Conservation (phyloP, 2,888 invertebrate genomes). For the Platycheirus rosarum region DNA sequence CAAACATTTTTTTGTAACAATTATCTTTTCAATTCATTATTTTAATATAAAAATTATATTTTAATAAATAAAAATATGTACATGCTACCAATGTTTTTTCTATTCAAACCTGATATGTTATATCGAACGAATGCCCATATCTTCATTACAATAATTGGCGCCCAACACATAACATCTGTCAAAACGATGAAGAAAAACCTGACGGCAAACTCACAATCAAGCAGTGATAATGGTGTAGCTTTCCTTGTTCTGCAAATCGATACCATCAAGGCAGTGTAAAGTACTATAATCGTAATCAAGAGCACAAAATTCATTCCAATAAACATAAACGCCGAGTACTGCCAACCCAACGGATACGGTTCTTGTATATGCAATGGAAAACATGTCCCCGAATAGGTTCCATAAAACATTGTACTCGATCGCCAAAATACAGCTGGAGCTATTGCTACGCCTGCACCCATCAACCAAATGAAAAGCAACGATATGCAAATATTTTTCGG, state of each 20-base stretch:
- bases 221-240: constrained; percentile 84
- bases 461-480: constrained; percentile 85
- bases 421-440: constrained; percentile 86
- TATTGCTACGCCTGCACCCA: constrained; percentile 85
- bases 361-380: constrained; percentile 88
- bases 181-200: constrained; percentile 88
- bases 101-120: constrained; percentile 84
- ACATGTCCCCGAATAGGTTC: constrained; percentile 86
- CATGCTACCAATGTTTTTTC: no score
- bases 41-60: no score
- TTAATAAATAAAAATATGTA: no score
- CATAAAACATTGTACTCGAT: constrained; percentile 86
- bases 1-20: no score
- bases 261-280: constrained; percentile 86
- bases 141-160: constrained; percentile 87
- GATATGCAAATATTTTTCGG: constrained; percentile 84
- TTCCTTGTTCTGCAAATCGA: constrained; percentile 86
- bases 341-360: constrained; percentile 87
- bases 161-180: constrained; percentile 88
- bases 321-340: constrained; percentile 88
- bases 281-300: constrained; percentile 84
- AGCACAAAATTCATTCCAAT: constrained; percentile 86
- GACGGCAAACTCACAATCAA: constrained; percentile 87
- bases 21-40: no score
- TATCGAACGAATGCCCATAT: constrained; percentile 84